A percentile compares a stretch with the other conserved stretches of the same genome.
Conservation (phyloP, 2,113 vertebrate genomes). For the Semicossyphus pulcher region DNA sequence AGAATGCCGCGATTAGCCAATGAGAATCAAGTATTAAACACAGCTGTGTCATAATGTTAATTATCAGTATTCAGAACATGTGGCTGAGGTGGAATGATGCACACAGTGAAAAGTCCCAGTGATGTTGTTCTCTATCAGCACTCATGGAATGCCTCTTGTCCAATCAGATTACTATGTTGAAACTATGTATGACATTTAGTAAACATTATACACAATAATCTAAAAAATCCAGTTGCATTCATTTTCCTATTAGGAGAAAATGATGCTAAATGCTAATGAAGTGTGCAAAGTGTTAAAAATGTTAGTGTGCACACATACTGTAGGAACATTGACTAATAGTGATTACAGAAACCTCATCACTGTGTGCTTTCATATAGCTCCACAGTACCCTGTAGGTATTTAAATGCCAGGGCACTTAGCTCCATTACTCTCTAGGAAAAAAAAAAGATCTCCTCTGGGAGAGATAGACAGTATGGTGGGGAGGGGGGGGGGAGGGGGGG, state of each 20-base stretch:
- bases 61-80: too few relatives aligned
- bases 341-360: constrained; percentile 34
- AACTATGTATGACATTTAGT: neutral
- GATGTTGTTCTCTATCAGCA: too few relatives aligned
- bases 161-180: too few relatives aligned
- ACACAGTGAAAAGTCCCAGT: too few relatives aligned
- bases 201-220: neutral
- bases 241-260: neutral
- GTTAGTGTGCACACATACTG: neutral
- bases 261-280: neutral
- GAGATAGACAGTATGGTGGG: constrained; percentile 16
- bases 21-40: too few relatives aligned
- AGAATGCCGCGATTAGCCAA: too few relatives aligned
- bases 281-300: constrained; percentile 15
- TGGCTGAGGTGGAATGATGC: too few relatives aligned
- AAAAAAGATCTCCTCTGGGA: constrained; percentile 47
- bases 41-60: too few relatives aligned
- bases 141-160: too few relatives aligned
- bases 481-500: neutral
- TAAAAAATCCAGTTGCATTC: neutral
- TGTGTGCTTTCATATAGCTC: constrained; percentile 27
- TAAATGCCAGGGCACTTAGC: constrained; percentile 62
- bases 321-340: constrained; percentile 14
- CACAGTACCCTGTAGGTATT: constrained; percentile 27
- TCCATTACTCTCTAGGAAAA: constrained; percentile 48